A percentile compares a stretch with the other conserved stretches of the same genome.
These are phyloP conservation scores for Serranus cabrilla DNA, from an alignment of 2,797 vertebrate genomes.

Conservation along the genomic window DNA sequence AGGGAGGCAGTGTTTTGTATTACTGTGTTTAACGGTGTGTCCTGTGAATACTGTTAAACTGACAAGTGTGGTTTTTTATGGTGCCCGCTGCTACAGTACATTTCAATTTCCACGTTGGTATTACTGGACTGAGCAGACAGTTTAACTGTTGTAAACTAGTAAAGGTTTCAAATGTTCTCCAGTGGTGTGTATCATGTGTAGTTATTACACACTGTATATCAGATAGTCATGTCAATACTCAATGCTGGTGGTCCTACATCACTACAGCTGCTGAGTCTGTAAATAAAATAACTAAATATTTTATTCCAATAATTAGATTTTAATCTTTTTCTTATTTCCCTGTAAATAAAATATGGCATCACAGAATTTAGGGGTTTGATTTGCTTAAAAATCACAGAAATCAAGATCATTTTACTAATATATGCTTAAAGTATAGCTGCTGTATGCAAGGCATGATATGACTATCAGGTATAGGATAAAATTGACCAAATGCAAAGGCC, in stretches of 20 bases:
- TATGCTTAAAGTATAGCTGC: not conserved
- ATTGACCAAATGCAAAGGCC: not conserved
- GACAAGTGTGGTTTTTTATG: slow-evolving; percentile 36
- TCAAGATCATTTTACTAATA: not conserved
- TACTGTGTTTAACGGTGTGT: slow-evolving; percentile 30
- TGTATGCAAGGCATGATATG: not conserved
- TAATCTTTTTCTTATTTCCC: not conserved
- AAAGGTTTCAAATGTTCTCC: slow-evolving; percentile 18
- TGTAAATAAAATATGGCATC: not conserved
- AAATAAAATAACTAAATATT: not conserved
- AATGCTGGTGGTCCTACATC: not conserved
- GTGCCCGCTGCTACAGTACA: slow-evolving; percentile 3
- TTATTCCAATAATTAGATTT: no score
- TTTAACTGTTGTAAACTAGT: slow-evolving; percentile 28
- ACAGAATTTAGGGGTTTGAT: not conserved
- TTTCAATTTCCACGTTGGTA: slow-evolving; percentile 17
- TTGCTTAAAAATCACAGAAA: not conserved
- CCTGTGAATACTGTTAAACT: slow-evolving; percentile 42
- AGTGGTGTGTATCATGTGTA: slow-evolving; percentile 10
- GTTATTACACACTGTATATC: slow-evolving; percentile 3
- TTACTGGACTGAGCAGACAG: slow-evolving; percentile 21
- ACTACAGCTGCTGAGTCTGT: not conserved
- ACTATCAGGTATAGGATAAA: not conserved
- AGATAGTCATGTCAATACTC: not conserved
- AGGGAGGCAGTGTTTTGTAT: slow-evolving; percentile 20